Conservation (phyloP, 1,140 invertebrate genomes). For the Diorhabda elongata region DNA sequence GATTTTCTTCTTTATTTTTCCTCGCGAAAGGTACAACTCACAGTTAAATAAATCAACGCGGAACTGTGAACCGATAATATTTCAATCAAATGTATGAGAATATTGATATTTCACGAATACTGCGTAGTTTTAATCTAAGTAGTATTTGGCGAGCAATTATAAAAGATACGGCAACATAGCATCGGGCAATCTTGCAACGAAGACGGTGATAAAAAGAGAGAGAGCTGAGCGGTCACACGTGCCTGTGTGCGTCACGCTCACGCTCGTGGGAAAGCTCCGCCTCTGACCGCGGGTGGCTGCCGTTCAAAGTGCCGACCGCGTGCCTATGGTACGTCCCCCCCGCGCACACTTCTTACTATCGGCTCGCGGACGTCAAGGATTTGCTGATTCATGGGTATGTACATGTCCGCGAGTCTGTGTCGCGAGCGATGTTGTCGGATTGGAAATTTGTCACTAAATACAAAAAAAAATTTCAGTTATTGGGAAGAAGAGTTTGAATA, state of each 20-base stretch:
- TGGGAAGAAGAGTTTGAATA: too few relatives aligned
- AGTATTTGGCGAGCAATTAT: too few relatives aligned
- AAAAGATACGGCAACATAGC: neutral
- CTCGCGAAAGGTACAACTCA: too few relatives aligned
- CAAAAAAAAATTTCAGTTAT: too few relatives aligned
- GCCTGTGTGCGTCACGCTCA: constrained; percentile 41
- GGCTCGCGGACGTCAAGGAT: neutral
- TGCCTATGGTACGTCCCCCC: constrained; percentile 26
- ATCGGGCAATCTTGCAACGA: constrained; percentile 27
- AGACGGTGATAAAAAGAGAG: constrained; percentile 12
- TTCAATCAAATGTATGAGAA: too few relatives aligned
- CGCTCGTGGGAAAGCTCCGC: constrained; percentile 36
- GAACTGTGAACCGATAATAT: too few relatives aligned
- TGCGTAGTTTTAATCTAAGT: too few relatives aligned
- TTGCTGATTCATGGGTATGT: constrained; percentile 22
- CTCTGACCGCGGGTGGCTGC: constrained; percentile 34
- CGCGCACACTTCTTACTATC: constrained; percentile 5
- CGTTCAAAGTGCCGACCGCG: constrained; percentile 27
- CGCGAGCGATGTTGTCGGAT: neutral
- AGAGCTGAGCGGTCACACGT: constrained; percentile 29
- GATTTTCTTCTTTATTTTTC: too few relatives aligned
- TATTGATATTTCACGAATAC: too few relatives aligned
- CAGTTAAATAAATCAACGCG: too few relatives aligned
- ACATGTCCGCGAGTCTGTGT: constrained; percentile 14
- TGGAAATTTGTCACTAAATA: neutral